A percentile compares a stretch with the other conserved stretches of the same genome.
phyloP scores from a whole-genome alignment of 2,113 vertebrate species.

The Pantherophis guttatus region DNA sequence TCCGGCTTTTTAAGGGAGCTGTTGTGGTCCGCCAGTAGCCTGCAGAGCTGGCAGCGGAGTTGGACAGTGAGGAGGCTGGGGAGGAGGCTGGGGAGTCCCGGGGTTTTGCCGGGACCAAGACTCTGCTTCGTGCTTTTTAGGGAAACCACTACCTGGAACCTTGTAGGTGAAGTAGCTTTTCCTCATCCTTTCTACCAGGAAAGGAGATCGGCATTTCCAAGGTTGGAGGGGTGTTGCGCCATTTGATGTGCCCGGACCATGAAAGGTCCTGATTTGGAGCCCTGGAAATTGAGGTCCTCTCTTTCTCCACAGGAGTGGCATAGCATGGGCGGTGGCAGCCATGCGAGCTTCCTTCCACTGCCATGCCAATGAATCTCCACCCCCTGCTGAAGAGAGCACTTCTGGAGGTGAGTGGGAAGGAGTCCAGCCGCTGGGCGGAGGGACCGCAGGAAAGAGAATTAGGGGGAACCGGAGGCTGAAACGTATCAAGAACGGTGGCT shows the following conservation, averaged over 20 bases:
- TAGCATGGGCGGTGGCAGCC: constrained; percentile 65
- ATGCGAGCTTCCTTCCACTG: constrained; percentile 67
- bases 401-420: constrained; percentile 68
- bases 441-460: not conserved
- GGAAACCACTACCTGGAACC: not conserved
- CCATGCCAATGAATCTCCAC: constrained; percentile 61
- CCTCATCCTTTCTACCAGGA: not conserved
- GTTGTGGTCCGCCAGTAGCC: too few relatives aligned
- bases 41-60: too few relatives aligned
- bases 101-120: too few relatives aligned
- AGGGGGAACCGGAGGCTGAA: too few relatives aligned
- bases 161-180: not conserved
- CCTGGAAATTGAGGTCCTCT: constrained; percentile 66
- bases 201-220: not conserved
- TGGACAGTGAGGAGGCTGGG: too few relatives aligned
- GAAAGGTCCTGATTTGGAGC: constrained; percentile 57
- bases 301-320: constrained; percentile 69
- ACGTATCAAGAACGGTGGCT: too few relatives aligned
- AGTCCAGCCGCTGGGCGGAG: not conserved
- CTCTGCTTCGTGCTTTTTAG: too few relatives aligned
- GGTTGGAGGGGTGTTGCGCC: not conserved
- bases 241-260: constrained; percentile 45
- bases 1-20: too few relatives aligned
- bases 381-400: constrained; percentile 65
- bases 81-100: too few relatives aligned